These are phyloP conservation scores for Drosophila nebulosa DNA, from an alignment of 1,140 invertebrate genomes.

Conservation along the genomic window DNA sequence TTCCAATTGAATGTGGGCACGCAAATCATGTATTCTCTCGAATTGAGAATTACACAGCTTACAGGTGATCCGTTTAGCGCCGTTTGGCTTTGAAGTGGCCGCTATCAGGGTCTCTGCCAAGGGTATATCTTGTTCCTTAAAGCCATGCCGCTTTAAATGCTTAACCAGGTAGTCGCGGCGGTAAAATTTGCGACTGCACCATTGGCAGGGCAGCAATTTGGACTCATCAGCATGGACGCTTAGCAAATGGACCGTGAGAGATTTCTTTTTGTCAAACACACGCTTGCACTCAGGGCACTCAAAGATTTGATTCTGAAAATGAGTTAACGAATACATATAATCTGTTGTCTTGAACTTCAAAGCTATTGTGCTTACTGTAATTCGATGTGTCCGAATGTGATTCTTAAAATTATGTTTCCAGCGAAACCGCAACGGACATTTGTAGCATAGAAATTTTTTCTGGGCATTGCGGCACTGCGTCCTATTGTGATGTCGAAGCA, in stretches of 20 bases:
- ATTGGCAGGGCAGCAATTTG: conserved; percentile 79
- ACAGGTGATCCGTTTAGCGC: conserved; percentile 59
- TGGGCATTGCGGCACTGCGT: conserved; percentile 69
- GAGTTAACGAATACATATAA: background rate
- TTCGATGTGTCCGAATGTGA: conserved; percentile 63
- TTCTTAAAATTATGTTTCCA: conserved; percentile 72
- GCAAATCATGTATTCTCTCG: conserved; percentile 48
- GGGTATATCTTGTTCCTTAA: conserved; percentile 57
- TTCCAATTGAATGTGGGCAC: conserved; percentile 59
- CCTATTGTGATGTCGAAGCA: conserved; percentile 65
- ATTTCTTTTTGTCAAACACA: conserved; percentile 82
- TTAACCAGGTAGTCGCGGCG: conserved; percentile 81
- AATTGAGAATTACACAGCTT: conserved; percentile 69
- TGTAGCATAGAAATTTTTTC: conserved; percentile 68
- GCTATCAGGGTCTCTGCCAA: conserved; percentile 65
- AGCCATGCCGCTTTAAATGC: conserved; percentile 66
- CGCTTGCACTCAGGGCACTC: conserved; percentile 82
- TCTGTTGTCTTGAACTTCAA: background rate
- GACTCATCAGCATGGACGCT: conserved; percentile 81
- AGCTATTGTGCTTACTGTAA: conserved; percentile 27
- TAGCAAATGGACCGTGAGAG: conserved; percentile 81
- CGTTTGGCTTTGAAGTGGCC: conserved; percentile 62
- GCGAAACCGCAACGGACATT: conserved; percentile 70
- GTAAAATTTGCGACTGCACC: conserved; percentile 83
- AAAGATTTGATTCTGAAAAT: conserved; percentile 61